Conservation (phyloP, 2,113 vertebrate species). For the Equus quagga region DNA sequence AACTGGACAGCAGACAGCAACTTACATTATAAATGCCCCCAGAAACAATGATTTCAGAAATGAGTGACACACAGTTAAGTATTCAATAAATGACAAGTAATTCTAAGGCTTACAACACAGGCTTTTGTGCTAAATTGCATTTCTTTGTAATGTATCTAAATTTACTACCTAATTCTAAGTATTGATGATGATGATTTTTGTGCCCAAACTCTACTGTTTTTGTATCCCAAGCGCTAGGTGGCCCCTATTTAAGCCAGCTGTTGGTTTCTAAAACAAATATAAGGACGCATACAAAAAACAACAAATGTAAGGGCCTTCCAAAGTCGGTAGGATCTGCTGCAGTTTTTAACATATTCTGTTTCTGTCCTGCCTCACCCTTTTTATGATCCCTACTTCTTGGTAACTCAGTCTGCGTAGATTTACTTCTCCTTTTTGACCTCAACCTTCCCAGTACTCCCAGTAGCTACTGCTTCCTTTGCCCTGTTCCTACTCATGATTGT, state of each 20-base stretch:
- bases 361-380: neutral
- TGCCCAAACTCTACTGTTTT: neutral
- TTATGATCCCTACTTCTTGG: neutral
- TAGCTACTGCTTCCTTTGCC: neutral
- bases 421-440: constrained; percentile 27
- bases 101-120: constrained; percentile 2
- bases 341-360: neutral
- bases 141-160: constrained; percentile 49
- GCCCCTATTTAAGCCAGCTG: neutral
- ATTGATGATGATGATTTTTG: neutral
- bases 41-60: constrained; percentile 56
- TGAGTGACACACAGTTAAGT: neutral
- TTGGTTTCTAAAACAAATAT: constrained; percentile 32
- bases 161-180: neutral
- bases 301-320: neutral
- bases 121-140: neutral
- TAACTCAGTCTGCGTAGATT: neutral
- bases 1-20: neutral
- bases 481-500: neutral
- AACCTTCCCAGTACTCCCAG: neutral
- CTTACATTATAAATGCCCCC: neutral
- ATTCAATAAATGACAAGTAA: constrained; percentile 12
- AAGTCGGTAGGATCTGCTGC: neutral
- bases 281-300: neutral
- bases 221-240: neutral